These are phyloP conservation scores for Etheostoma spectabile DNA, from an alignment of 2,113 vertebrate species.

Conservation along the genomic window DNA sequence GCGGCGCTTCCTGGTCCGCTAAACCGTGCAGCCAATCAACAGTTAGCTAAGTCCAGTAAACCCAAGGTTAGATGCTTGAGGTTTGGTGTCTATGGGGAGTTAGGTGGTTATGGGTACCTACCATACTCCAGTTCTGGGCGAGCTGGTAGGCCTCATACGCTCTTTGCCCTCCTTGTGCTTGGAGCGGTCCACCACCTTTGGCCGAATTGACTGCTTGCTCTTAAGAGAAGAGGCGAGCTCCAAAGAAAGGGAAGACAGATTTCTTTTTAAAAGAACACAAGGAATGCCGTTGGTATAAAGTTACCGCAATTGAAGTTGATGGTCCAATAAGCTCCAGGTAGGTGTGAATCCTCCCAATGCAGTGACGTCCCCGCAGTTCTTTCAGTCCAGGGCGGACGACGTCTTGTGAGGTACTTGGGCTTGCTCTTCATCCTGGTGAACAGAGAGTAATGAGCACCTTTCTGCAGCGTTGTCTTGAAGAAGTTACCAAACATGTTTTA, in stretches of 20 bases:
- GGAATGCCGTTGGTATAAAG: background rate
- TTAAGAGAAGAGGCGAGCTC: constrained; percentile 51
- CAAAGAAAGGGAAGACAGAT: background rate
- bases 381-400: constrained; percentile 97
- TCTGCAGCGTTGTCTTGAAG: background rate
- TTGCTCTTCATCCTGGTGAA: constrained; percentile 88
- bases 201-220: constrained; percentile 94
- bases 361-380: constrained; percentile 98
- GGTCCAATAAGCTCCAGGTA: constrained; percentile 96
- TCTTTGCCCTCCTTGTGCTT: constrained; percentile 89
- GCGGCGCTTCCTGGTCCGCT: constrained; percentile 93
- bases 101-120: constrained; percentile 59
- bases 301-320: constrained; percentile 98
- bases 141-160: constrained; percentile 91
- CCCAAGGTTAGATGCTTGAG: background rate
- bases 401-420: constrained; percentile 98
- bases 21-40: constrained; percentile 35
- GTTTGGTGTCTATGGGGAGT: background rate
- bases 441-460: background rate
- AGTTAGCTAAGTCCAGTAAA: constrained; percentile 13
- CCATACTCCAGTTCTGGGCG: constrained; percentile 93
- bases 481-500: background rate
- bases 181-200: constrained; percentile 87
- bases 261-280: background rate
- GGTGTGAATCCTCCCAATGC: constrained; percentile 97